phyloP scores from a whole-genome alignment of 2,888 invertebrate genomes.

The Esperia sulphurella region DNA sequence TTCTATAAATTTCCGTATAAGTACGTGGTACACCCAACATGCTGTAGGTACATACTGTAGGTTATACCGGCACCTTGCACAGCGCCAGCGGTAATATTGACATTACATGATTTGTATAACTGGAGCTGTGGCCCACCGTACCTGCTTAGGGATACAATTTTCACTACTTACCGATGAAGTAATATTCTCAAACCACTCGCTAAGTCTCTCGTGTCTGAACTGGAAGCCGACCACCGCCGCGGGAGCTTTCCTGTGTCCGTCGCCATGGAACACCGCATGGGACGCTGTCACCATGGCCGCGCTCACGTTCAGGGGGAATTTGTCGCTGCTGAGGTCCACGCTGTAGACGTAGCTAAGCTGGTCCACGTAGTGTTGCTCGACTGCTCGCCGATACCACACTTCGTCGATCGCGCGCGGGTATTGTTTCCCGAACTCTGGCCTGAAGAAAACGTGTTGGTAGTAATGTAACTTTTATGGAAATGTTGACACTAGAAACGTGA shows the following conservation, averaged over 20 bases:
- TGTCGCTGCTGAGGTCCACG: constrained; percentile 57
- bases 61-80: too few species aligned
- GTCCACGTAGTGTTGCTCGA: constrained; percentile 89
- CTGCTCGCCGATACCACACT: constrained; percentile 92
- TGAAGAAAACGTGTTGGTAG: constrained; percentile 37
- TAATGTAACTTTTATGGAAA: too few species aligned
- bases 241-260: constrained; percentile 80
- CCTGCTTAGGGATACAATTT: too few species aligned
- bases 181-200: constrained; percentile 87
- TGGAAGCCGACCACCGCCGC: constrained; percentile 88
- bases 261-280: constrained; percentile 87
- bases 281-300: constrained; percentile 90
- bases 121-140: too few species aligned
- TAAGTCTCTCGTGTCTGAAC: constrained; percentile 88
- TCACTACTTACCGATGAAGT: constrained; percentile 83
- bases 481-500: too few species aligned
- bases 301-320: constrained; percentile 76
- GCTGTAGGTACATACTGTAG: too few species aligned
- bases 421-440: constrained; percentile 85
- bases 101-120: too few species aligned
- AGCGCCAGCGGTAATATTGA: too few species aligned
- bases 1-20: too few species aligned
- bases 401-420: constrained; percentile 91
- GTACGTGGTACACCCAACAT: too few species aligned
- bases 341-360: constrained; percentile 89